A percentile compares a stretch with the other conserved stretches of the same genome.
phyloP scores from a whole-genome alignment of 2,888 invertebrate species.

The Amphimallon solstitiale region DNA sequence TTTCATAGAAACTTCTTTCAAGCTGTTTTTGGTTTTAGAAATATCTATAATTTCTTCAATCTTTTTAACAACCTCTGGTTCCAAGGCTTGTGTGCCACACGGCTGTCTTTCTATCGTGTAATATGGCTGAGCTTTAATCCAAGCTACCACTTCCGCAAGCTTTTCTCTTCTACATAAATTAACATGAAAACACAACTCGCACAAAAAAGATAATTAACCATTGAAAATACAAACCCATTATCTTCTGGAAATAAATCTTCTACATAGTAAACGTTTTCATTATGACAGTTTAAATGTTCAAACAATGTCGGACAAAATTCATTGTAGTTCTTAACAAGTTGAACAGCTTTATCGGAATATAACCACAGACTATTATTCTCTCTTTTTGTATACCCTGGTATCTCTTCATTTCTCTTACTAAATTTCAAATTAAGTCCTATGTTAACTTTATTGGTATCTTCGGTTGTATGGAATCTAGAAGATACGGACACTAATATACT shows the following conservation, averaged over 20 bases:
- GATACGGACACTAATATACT: slow-evolving; percentile 75
- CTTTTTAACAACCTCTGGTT: slow-evolving; percentile 70
- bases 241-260: slow-evolving; percentile 70
- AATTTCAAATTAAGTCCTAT: slow-evolving; percentile 93
- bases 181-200: not conserved
- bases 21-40: slow-evolving; percentile 44
- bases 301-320: slow-evolving; percentile 75
- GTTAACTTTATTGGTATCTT: slow-evolving; percentile 72
- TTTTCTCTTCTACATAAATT: slow-evolving; percentile 64
- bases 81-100: slow-evolving; percentile 78
- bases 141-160: slow-evolving; percentile 66
- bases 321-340: slow-evolving; percentile 77
- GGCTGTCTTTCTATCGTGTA: slow-evolving; percentile 69
- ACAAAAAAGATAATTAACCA: slow-evolving; percentile 22
- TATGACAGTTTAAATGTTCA: slow-evolving; percentile 63
- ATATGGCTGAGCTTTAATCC: slow-evolving; percentile 80
- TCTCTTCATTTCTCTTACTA: slow-evolving; percentile 79
- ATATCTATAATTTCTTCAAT: slow-evolving; percentile 66
- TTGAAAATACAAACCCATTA: slow-evolving; percentile 44
- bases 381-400: slow-evolving; percentile 85
- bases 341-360: slow-evolving; percentile 80
- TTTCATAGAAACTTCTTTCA: slow-evolving; percentile 73
- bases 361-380: slow-evolving; percentile 78
- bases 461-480: slow-evolving; percentile 58
- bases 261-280: slow-evolving; percentile 73